These are phyloP conservation scores for Daptonema setosum DNA, from an alignment of 2,888 invertebrate species.

Conservation along the genomic window DNA sequence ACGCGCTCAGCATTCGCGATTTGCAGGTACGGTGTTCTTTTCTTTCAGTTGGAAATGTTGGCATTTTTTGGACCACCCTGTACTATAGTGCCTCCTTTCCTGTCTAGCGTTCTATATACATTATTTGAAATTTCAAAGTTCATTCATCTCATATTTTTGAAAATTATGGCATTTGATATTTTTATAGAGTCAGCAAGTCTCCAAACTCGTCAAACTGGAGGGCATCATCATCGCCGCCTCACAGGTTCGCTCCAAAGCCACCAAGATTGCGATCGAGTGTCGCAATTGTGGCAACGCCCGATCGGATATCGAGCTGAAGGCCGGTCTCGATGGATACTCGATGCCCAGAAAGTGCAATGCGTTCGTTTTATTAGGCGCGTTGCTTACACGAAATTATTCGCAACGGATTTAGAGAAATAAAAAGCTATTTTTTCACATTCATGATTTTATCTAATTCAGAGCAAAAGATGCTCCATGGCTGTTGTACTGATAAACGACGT, in stretches of 20 bases:
- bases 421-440: too few relatives aligned
- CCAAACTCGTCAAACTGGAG: constrained; percentile 72
- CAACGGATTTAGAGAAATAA: neutral
- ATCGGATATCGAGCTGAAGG: constrained; percentile 66
- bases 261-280: constrained; percentile 80
- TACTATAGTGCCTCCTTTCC: too few relatives aligned
- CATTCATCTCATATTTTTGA: too few relatives aligned
- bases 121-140: too few relatives aligned
- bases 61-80: too few relatives aligned
- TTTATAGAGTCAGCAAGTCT: constrained; percentile 67
- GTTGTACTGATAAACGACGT: too few relatives aligned
- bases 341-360: constrained; percentile 80
- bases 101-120: too few relatives aligned
- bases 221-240: constrained; percentile 86
- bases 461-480: too few relatives aligned
- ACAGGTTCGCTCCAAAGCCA: constrained; percentile 80
- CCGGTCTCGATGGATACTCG: constrained; percentile 83
- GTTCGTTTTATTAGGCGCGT: constrained; percentile 38
- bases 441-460: too few relatives aligned
- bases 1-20: constrained; percentile 16
- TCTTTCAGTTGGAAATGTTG: too few relatives aligned
- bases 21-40: constrained; percentile 10
- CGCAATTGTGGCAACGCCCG: constrained; percentile 66
- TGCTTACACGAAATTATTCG: neutral
- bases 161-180: too few relatives aligned